phyloP scores from a whole-genome alignment of 2,797 vertebrate species.

The Nasua narica region DNA sequence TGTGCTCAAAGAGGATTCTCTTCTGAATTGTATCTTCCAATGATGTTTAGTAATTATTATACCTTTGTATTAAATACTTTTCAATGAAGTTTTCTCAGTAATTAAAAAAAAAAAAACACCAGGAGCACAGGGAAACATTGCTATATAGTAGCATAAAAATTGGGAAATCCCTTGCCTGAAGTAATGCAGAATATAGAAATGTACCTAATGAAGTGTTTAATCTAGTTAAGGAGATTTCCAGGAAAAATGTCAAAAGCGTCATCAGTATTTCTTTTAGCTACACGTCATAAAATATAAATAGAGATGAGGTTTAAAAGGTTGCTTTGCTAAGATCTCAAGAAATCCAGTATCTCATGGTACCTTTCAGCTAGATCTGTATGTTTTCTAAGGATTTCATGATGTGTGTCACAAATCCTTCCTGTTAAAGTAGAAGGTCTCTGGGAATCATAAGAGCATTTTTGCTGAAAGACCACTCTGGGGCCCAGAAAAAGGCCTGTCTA shows the following conservation, averaged over 20 bases:
- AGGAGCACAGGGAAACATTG: background rate
- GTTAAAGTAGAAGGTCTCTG: background rate
- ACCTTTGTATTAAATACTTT: constrained; percentile 53
- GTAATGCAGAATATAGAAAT: background rate
- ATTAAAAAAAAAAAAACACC: constrained; percentile 41
- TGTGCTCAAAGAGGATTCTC: constrained; percentile 17
- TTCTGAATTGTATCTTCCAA: constrained; percentile 17
- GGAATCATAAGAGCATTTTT: background rate
- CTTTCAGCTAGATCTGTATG: background rate
- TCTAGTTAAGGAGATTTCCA: background rate
- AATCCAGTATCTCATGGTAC: background rate
- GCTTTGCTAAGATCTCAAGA: background rate
- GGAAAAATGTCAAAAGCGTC: background rate
- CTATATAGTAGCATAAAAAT: background rate
- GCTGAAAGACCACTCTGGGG: background rate
- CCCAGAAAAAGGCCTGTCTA: background rate
- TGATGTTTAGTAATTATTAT: constrained; percentile 42
- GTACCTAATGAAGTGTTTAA: background rate
- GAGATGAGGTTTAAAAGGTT: background rate
- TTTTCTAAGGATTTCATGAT: background rate
- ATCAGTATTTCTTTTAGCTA: background rate
- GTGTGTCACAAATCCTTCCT: background rate
- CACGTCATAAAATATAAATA: background rate
- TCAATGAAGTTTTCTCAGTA: constrained; percentile 33
- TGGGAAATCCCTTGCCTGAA: background rate